phyloP scores from a whole-genome alignment of 2,888 invertebrate species.

The Lissocephala sabroskyi region DNA sequence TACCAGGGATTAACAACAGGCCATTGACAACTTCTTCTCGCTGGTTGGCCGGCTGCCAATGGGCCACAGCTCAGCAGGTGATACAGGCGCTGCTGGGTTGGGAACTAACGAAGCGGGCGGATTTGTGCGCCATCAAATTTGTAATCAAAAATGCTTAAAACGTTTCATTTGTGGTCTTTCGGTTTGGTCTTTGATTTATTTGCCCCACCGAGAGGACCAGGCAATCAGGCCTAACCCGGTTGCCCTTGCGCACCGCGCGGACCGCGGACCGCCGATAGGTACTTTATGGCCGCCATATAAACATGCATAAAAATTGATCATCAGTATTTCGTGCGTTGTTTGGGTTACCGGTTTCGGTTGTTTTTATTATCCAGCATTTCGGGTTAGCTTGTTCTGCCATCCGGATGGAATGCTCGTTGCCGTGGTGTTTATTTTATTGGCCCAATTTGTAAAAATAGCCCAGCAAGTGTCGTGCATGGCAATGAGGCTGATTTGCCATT shows the following conservation, averaged over 20 bases:
- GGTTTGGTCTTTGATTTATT: too few relatives aligned
- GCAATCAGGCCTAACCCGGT: too few relatives aligned
- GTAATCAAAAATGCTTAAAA: conserved; percentile 49
- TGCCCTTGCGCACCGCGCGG: too few relatives aligned
- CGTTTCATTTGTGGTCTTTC: conserved; percentile 20
- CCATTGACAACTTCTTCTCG: conserved; percentile 42
- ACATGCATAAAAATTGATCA: conserved; percentile 64
- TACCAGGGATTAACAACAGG: conserved; percentile 41
- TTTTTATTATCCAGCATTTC: conserved; percentile 47
- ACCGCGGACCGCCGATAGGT: too few relatives aligned
- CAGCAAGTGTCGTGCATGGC: conserved; percentile 57
- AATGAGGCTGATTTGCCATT: conserved; percentile 38
- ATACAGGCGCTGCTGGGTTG: conserved; percentile 5
- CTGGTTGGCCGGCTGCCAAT: conserved; percentile 10
- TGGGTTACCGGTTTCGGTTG: conserved; percentile 35
- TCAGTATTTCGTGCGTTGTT: conserved; percentile 40
- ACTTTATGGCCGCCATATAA: conserved; percentile 54
- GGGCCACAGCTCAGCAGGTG: conserved; percentile 40
- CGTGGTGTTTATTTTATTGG: conserved; percentile 43
- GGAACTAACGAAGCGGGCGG: conserved; percentile 55
- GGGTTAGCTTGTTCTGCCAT: conserved; percentile 16
- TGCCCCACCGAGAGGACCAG: too few relatives aligned
- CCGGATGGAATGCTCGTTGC: conserved; percentile 8
- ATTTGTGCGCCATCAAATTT: conserved; percentile 33
- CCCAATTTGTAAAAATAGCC: conserved; percentile 62